These are phyloP conservation scores for Brachyalestes nurse DNA, from an alignment of 2,797 vertebrate genomes.

Conservation along the genomic window DNA sequence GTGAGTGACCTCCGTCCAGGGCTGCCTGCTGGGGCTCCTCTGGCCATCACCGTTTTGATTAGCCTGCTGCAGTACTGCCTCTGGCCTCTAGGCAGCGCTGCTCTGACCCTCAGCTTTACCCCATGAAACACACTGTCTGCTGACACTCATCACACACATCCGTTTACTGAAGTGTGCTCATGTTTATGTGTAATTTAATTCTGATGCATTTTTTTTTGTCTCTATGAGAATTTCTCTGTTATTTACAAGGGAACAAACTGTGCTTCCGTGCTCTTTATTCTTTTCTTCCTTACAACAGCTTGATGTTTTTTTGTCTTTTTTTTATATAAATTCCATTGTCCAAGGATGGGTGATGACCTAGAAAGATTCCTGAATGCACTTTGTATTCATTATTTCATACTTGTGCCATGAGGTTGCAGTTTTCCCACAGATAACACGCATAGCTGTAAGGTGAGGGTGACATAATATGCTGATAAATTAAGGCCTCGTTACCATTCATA, in stretches of 20 bases:
- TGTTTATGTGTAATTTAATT: not conserved
- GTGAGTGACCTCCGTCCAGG: conserved; percentile 68
- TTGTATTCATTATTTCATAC: conserved; percentile 71
- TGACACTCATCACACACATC: not conserved
- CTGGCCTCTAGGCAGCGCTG: conserved; percentile 64
- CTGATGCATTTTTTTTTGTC: not conserved
- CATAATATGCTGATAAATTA: conserved; percentile 78
- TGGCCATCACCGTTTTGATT: conserved; percentile 44
- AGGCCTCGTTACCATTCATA: conserved; percentile 61
- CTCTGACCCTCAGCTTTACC: conserved; percentile 28
- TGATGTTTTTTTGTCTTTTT: conserved; percentile 29
- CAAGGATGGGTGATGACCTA: conserved; percentile 73
- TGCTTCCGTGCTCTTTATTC: not conserved
- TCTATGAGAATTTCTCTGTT: not conserved
- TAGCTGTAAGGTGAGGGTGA: conserved; percentile 74
- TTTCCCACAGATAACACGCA: conserved; percentile 75
- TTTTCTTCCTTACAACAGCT: not conserved
- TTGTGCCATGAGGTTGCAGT: conserved; percentile 73
- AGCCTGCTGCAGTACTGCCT: conserved; percentile 57
- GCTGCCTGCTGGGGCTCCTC: conserved; percentile 53
- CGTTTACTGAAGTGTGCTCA: not conserved
- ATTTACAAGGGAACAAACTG: not conserved
- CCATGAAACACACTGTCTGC: not conserved
- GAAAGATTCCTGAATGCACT: conserved; percentile 69
- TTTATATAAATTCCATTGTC: conserved; percentile 63